Conservation (phyloP, 2,113 vertebrate genomes). For the Paradisaea rubra region DNA sequence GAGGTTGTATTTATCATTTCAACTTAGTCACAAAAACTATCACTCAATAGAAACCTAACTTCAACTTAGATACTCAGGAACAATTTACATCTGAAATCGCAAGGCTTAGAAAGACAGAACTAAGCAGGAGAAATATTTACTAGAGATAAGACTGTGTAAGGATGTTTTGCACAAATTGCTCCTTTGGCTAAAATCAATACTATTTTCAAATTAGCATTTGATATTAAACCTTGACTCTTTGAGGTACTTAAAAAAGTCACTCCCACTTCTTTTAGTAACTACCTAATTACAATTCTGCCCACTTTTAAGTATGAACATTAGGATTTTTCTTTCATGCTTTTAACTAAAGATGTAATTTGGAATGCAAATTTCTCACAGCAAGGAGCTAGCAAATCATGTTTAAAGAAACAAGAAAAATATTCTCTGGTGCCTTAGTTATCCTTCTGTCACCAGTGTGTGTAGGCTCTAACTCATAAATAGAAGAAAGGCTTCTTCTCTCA, state of each 20-base stretch:
- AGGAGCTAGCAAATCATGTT: neutral
- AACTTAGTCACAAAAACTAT: neutral
- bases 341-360: neutral
- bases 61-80: neutral
- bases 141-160: neutral
- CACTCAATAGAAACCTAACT: neutral
- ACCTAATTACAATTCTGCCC: neutral
- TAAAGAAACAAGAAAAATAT: neutral
- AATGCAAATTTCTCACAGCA: slow-evolving; percentile 6
- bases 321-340: neutral
- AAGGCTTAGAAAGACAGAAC: neutral
- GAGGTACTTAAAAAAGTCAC: neutral
- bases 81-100: neutral
- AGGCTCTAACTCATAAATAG: neutral
- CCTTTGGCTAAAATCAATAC: neutral
- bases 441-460: neutral
- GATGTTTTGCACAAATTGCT: neutral
- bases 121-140: neutral
- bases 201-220: slow-evolving; percentile 1
- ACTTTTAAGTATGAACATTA: neutral
- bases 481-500: neutral
- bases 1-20: neutral
- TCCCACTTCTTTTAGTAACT: neutral
- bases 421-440: neutral
- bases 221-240: neutral